A percentile compares a stretch with the other conserved stretches of the same genome.
Evolutionary conservation across 2,797 vertebrate genomes (phyloP).

Genomic region (Threskiornis aethiopicus): DNA sequence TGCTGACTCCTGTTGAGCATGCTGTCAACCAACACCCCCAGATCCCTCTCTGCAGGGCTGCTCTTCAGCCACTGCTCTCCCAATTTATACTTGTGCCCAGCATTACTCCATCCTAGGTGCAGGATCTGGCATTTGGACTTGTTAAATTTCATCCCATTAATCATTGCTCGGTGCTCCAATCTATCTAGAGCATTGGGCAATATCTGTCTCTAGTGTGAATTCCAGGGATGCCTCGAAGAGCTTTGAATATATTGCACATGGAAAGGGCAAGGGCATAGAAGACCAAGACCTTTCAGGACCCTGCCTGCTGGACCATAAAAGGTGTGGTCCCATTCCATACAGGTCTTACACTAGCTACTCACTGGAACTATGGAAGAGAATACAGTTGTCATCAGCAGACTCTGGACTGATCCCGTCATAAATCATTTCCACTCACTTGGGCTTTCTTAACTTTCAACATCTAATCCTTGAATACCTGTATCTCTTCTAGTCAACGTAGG

Average conservation of each 20-base stretch:
- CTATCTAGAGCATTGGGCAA: neutral
- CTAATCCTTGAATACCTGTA: neutral
- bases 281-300: neutral
- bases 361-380: neutral
- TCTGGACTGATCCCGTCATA: neutral
- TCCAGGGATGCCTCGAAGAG: neutral
- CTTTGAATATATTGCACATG: neutral
- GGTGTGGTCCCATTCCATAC: neutral
- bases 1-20: neutral
- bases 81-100: fast-evolving
- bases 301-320: neutral
- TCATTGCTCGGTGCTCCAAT: neutral
- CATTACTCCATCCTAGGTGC: neutral
- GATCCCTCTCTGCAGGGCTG: neutral
- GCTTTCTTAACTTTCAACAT: neutral
- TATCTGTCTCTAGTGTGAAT: neutral
- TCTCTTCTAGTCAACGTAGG: neutral
- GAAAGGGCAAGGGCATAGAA: neutral
- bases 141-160: neutral
- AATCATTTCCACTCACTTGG: neutral
- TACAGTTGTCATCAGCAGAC: neutral
- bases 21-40: fast-evolving
- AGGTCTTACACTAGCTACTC: neutral
- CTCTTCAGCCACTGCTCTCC: neutral
- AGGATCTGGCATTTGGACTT: neutral